Evolutionary conservation across 2,797 vertebrate species (phyloP), one percentile per base, ranked within the genome.

Genomic region (Ceyx erithaca): DNA sequence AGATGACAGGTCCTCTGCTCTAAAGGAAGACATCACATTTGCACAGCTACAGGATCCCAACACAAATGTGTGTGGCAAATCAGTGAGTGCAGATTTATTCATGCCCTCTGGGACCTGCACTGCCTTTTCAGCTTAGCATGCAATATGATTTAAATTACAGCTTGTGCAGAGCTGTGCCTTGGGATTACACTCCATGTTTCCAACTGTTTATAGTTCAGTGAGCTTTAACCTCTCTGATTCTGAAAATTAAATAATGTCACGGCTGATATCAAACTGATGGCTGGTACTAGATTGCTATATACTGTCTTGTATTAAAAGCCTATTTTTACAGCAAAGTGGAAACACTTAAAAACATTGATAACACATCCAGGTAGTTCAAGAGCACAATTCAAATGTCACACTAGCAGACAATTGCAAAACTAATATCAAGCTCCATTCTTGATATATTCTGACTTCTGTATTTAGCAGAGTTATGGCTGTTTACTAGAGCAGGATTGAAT

Each of bases 141-240:
- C 76, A 92, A 87, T 94, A 89, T 92, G 88, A 96, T 96, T 95
- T 95, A 94, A 97, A 94, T 95, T 95, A 92, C 88, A 96, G 82
- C 86, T 93, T 95, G 95, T 93, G 89, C 52, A 89, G 77, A 96
- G 85, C 80, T 89, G 87, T 95, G 68, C 92, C 94, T 95, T 85
- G 90, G 94, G 92, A 75, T 94, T 95, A 76, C 87, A 92, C 71
- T 82, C 89, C 91, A 66, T 92, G 61, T 91, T 92, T 92, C 87
- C 86, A 91, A 88, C 90, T 94, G 95, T 93, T 97, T 96, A 95
- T 77, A 97, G 80, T 97, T 95, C 83, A 96, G 52, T 93, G 78
- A 97, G 85, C 84, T 94, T 95, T 94, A 94, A 93, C 95, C 85
- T 96, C 88, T 77, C 64, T 93, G 66, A 93, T 93, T 85, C 93